Evolutionary conservation across 2,113 vertebrate species (phyloP).

Genomic region (Lates calcarifer): DNA sequence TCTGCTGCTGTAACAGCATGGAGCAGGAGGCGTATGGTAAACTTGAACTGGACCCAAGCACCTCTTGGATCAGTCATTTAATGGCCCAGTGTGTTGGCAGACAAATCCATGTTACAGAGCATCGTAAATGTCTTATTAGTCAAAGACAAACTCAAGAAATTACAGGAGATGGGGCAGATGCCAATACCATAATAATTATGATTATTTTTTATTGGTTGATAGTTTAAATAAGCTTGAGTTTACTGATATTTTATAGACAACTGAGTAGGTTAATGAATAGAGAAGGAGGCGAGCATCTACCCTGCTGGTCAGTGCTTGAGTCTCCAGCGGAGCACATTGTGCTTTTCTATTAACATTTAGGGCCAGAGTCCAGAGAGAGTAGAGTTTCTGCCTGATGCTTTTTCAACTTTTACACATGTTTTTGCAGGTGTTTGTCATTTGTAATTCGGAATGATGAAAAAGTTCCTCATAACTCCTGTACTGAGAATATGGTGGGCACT

Average conservation of each 20-base stretch:
- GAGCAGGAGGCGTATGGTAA: not conserved
- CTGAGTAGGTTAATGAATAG: not conserved
- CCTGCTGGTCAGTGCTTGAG: not conserved
- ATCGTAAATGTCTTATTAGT: conserved; percentile 12
- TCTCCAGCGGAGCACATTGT: not conserved
- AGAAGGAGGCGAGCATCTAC: not conserved
- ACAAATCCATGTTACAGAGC: not conserved
- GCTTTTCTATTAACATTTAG: no score
- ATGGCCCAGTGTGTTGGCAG: not conserved
- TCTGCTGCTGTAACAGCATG: not conserved
- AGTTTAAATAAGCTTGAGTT: not conserved
- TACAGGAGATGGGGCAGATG: not conserved
- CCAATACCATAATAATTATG: not conserved
- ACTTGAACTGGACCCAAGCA: conserved; percentile 15
- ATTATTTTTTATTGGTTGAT: not conserved
- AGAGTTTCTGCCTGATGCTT: no score
- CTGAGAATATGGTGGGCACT: not conserved
- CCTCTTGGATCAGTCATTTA: conserved; percentile 33
- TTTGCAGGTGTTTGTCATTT: no score
- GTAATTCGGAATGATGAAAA: no score
- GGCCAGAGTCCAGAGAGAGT: no score
- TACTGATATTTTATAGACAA: conserved; percentile 3
- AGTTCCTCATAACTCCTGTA: no score
- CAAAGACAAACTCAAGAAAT: not conserved
- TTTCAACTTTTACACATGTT: no score